phyloP scores from a whole-genome alignment of 2,888 invertebrate species.

The Sceliomorpha sp. region DNA sequence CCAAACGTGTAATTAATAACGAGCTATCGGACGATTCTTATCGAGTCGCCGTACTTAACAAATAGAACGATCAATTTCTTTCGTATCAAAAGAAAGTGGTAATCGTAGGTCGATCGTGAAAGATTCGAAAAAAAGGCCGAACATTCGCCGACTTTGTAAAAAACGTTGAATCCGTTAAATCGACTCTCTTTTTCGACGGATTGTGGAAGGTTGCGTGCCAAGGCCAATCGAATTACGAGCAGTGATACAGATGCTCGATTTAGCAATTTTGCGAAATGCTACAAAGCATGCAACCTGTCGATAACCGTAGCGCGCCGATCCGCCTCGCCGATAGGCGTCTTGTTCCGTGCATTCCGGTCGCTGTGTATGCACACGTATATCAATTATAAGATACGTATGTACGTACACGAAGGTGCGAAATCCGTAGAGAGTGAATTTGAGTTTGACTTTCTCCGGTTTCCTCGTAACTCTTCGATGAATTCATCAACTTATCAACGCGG shows the following conservation, averaged over 20 bases:
- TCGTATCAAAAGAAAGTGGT: too few species aligned
- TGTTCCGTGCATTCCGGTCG: background rate
- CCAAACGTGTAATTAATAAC: too few species aligned
- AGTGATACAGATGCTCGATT: conserved; percentile 23
- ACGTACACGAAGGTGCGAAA: conserved; percentile 33
- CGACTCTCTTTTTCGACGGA: conserved; percentile 30
- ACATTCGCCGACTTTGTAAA: conserved; percentile 9
- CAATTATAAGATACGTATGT: conserved; percentile 19
- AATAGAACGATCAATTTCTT: too few species aligned
- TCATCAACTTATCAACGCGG: conserved; percentile 2
- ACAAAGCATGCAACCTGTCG: conserved; percentile 21
- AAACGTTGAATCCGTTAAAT: conserved; percentile 12
- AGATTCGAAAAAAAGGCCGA: background rate
- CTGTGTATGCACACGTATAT: conserved; percentile 4
- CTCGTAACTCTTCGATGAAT: conserved; percentile 33
- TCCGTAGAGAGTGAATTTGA: conserved; percentile 45
- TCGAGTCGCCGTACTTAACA: too few species aligned
- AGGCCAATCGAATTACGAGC: conserved; percentile 34
- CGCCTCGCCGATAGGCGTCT: conserved; percentile 5
- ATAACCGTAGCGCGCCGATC: background rate
- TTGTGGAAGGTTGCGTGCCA: conserved; percentile 45
- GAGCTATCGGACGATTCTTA: too few species aligned
- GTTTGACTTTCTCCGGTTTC: conserved; percentile 50
- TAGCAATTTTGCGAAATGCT: conserved; percentile 34
- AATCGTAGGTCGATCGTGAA: too few species aligned